Percentiles rank a stretch among this genome's conserved stretches.
These are phyloP conservation scores for Mus spicilegus DNA, from an alignment of 2,113 vertebrate species.

Conservation along the genomic window DNA sequence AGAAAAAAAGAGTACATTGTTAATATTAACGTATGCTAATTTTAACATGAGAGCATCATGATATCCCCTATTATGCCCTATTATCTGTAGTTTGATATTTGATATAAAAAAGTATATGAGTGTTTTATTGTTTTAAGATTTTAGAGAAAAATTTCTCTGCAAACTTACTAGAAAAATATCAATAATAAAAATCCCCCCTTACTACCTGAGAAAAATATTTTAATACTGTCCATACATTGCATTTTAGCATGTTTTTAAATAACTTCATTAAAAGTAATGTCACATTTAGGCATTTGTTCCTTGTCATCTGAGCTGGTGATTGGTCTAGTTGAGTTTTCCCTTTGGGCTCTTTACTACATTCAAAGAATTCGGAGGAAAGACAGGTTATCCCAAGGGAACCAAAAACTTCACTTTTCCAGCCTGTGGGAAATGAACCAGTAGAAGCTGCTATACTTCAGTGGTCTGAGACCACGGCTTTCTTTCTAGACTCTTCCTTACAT, in stretches of 20 bases:
- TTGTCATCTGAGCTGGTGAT: conserved; percentile 54
- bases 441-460: conserved; percentile 47
- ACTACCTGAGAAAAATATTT: neutral
- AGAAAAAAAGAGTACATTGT: conserved; percentile 58
- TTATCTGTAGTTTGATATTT: neutral
- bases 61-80: neutral
- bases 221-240: neutral
- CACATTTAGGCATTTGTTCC: conserved; percentile 53
- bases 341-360: neutral
- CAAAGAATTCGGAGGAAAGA: conserved; percentile 50
- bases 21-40: neutral
- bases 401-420: neutral
- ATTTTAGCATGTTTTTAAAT: conserved; percentile 41
- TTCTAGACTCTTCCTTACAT: conserved; percentile 13
- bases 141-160: neutral
- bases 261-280: conserved; percentile 36
- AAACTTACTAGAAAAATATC: neutral
- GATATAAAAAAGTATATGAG: neutral
- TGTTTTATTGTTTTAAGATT: neutral
- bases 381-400: conserved; percentile 53
- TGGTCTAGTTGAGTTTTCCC: conserved; percentile 43
- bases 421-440: neutral
- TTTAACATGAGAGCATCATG: neutral
- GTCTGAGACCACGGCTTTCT: conserved; percentile 54
- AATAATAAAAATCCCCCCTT: neutral